Percentiles rank a stretch among this genome's conserved stretches.
phyloP scores from a whole-genome alignment of 2,113 vertebrate species.

The Hepsetus odoe region DNA sequence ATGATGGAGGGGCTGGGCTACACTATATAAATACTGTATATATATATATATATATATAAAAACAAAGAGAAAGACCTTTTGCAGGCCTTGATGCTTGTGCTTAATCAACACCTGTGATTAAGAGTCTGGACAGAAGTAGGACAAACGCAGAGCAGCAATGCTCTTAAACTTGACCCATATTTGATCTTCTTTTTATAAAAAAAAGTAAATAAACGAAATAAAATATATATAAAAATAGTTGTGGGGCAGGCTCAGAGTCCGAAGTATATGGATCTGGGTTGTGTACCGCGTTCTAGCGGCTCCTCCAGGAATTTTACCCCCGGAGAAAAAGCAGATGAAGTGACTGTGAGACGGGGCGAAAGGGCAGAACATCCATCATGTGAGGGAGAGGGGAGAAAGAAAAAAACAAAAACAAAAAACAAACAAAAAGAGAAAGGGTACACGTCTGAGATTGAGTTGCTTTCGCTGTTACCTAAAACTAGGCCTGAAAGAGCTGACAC shows the following conservation, averaged over 20 bases:
- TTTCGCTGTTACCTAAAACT: conserved; percentile 41
- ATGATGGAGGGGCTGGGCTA: too few relatives aligned
- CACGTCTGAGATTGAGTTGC: conserved; percentile 44
- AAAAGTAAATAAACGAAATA: background rate
- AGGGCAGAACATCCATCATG: conserved; percentile 57
- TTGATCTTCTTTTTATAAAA: conserved; percentile 34
- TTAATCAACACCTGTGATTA: conserved; percentile 18
- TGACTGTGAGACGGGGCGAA: conserved; percentile 35
- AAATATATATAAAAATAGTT: background rate
- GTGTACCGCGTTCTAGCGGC: conserved; percentile 33
- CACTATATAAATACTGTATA: too few relatives aligned
- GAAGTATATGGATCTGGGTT: conserved; percentile 53
- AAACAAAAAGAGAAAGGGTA: conserved; percentile 37
- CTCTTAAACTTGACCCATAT: conserved; percentile 45
- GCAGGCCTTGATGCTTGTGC: background rate
- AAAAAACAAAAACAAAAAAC: conserved; percentile 4
- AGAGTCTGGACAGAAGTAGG: conserved; percentile 48
- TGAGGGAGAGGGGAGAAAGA: background rate
- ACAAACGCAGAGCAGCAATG: conserved; percentile 36
- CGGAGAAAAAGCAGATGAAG: conserved; percentile 32
- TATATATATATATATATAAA: background rate
- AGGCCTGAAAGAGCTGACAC: conserved; percentile 39
- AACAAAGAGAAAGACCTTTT: background rate
- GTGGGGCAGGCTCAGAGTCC: conserved; percentile 24
- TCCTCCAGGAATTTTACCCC: conserved; percentile 46